phyloP scores from a whole-genome alignment of 2,797 vertebrate genomes.

The Anguilla pacifica region DNA sequence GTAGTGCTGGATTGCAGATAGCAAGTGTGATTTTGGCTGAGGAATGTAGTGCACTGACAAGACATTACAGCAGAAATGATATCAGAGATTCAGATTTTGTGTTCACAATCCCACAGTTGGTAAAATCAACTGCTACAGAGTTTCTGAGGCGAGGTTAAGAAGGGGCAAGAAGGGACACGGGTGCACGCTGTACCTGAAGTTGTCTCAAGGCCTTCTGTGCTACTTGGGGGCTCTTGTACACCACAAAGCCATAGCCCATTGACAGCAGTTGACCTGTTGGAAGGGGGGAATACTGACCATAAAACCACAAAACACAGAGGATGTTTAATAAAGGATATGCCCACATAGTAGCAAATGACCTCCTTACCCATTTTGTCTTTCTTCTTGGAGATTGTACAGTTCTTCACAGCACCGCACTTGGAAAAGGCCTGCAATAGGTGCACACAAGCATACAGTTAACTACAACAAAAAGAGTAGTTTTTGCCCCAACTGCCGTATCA shows the following conservation, averaged over 20 bases:
- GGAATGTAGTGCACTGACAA: not conserved
- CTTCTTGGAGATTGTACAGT: slow-evolving; percentile 90
- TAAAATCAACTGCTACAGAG: not conserved
- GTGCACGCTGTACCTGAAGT: slow-evolving; percentile 80
- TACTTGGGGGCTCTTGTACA: slow-evolving; percentile 83
- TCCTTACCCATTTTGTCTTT: slow-evolving; percentile 87
- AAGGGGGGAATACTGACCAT: slow-evolving; percentile 22
- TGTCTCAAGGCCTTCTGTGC: slow-evolving; percentile 89
- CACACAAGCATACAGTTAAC: slow-evolving; percentile 28
- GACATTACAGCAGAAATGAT: not conserved
- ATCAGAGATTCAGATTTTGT: not conserved
- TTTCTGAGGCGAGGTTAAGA: not conserved
- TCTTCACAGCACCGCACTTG: slow-evolving; percentile 83
- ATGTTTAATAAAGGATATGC: not conserved
- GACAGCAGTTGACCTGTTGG: slow-evolving; percentile 81
- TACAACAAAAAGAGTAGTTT: too few relatives aligned
- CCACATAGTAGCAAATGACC: not conserved
- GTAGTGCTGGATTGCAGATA: not conserved
- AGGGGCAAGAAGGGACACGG: too few relatives aligned
- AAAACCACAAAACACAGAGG: not conserved
- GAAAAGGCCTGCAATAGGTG: slow-evolving; percentile 78
- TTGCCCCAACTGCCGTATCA: too few relatives aligned
- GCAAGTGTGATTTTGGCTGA: not conserved
- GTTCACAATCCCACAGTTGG: not conserved
- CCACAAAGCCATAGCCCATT: slow-evolving; percentile 97